phyloP scores from a whole-genome alignment of 2,797 vertebrate species.

The Pseudotriccus pelzelni region DNA sequence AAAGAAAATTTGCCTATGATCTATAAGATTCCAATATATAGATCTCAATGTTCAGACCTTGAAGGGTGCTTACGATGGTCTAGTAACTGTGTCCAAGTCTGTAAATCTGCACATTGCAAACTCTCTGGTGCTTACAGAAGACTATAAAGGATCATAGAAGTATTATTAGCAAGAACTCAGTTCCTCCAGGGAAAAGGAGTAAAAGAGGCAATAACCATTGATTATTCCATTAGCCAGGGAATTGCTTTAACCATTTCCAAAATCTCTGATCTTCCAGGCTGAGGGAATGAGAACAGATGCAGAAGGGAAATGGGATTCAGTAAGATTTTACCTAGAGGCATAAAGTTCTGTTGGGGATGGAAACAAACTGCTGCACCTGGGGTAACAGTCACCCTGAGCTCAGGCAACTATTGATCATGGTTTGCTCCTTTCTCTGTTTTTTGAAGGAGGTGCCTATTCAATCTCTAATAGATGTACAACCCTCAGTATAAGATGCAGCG shows the following conservation, averaged over 20 bases:
- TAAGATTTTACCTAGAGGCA: neutral
- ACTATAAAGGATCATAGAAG: neutral
- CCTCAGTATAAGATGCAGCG: neutral
- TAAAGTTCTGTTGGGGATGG: neutral
- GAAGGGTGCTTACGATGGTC: neutral
- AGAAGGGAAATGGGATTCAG: neutral
- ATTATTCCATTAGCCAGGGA: conserved; percentile 22
- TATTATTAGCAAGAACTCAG: neutral
- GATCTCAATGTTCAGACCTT: neutral
- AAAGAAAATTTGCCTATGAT: neutral
- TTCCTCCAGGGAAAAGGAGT: neutral
- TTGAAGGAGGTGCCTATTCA: neutral
- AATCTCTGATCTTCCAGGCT: neutral
- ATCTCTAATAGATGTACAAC: neutral
- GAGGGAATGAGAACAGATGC: neutral
- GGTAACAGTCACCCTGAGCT: neutral
- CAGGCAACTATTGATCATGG: neutral
- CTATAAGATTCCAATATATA: neutral
- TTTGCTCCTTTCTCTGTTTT: neutral
- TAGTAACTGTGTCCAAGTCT: neutral
- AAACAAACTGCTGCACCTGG: neutral
- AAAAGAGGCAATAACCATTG: conserved; percentile 16
- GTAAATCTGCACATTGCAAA: neutral
- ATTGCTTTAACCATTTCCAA: conserved; percentile 27
- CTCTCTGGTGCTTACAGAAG: neutral